phyloP scores from a whole-genome alignment of 1,140 invertebrate genomes.

The Drosophila takahashii region DNA sequence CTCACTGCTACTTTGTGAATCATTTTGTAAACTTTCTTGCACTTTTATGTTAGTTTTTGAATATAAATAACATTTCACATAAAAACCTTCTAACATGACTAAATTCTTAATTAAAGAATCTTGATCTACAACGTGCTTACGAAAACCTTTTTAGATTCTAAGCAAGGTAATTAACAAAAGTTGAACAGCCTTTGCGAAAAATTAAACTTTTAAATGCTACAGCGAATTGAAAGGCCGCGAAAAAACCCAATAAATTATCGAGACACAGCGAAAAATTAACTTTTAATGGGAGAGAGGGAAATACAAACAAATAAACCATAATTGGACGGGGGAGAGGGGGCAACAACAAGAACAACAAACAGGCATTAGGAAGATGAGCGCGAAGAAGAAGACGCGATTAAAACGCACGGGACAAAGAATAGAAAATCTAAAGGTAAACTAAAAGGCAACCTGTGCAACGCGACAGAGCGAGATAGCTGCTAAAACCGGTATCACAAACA shows the following conservation, averaged over 20 bases:
- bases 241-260: conserved; percentile 46
- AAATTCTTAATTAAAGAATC: not conserved
- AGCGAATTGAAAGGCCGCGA: conserved; percentile 3
- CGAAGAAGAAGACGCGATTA: conserved; percentile 9
- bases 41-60: not conserved
- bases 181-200: conserved; percentile 22
- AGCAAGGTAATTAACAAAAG: not conserved
- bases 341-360: conserved; percentile 1
- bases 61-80: not conserved
- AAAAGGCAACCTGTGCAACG: conserved; percentile 66
- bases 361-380: conserved; percentile 19
- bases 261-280: conserved; percentile 43
- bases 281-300: conserved; percentile 36
- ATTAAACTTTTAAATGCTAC: conserved; percentile 27
- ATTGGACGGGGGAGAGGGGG: conserved; percentile 52
- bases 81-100: not conserved
- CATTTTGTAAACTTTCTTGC: not conserved
- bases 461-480: conserved; percentile 15
- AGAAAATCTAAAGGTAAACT: conserved; percentile 80
- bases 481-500: conserved; percentile 75
- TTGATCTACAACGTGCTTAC: not conserved
- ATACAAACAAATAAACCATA: conserved; percentile 61
- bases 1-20: not conserved
- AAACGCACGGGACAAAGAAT: conserved; percentile 71
- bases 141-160: not conserved